Evolutionary conservation across 2,797 vertebrate genomes (phyloP), one percentile per base, ranked within the genome.

Genomic region (Dipus sagitta): DNA sequence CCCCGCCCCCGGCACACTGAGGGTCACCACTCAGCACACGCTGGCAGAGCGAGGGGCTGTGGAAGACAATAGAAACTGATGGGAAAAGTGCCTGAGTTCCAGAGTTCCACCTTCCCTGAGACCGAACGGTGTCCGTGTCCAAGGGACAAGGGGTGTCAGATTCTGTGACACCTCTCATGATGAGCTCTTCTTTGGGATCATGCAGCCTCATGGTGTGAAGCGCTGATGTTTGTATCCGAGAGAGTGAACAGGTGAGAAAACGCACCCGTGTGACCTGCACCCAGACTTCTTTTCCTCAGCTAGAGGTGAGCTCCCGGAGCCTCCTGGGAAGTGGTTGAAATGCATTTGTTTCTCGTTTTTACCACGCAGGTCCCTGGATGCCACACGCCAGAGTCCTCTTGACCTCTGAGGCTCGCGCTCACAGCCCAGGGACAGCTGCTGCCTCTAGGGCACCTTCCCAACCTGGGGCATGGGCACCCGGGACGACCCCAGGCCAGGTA

Each of bases 401-500:
- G 71, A 76, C 23, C 1, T 65, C 54, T 3, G 24, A 70, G 92
- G 77, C 78, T 78, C 13, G 74, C 0, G 0, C 76, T 77, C 23
- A 24, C 9, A 0, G 71, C 71, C 64, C 60, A 30, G 58, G 0
- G 5, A 83, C 20, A 77, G 68, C 74, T 8, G 38, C 65, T 67
- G 23, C 67, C 47, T 2, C 65, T 1, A 23, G 65, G 83, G 77
- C 76, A 2, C 34, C 91, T 78, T 65, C 28, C 67, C 60, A 10
- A 13, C 3, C 0, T 17, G 2, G 87, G 79, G 2, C 58, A 95
- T 96, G 97, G 96, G 96, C 88, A 95, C 47, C 0, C 96, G 92
- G 76, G 96, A 95, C 0, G 86, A 97, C n/a, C 95, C 93, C 0
- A 7, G 86, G 5, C 3, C 96, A 97, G 97, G 98, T 98, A 97